Evolutionary conservation across 2,797 vertebrate genomes (phyloP).

Genomic region (Margarornis squamiger): DNA sequence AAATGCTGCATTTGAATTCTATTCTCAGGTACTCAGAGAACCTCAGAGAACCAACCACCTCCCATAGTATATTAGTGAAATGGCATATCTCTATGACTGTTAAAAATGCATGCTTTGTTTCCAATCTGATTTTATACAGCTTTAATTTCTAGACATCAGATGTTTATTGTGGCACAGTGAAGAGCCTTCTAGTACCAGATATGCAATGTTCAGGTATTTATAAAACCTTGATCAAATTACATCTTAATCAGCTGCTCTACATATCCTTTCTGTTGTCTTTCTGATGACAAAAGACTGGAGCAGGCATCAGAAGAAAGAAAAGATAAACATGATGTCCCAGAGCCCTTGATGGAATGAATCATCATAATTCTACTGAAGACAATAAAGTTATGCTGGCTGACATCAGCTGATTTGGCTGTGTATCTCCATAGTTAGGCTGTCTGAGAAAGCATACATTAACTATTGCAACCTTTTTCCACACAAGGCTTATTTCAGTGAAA

Average conservation of each 20-base stretch:
- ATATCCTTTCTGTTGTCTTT: background rate
- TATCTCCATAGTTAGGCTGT: background rate
- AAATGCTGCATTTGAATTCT: background rate
- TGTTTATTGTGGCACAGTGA: background rate
- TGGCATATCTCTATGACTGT: background rate
- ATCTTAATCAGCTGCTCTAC: background rate
- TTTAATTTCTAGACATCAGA: background rate
- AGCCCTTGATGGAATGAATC: background rate
- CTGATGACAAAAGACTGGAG: background rate
- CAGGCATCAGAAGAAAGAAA: background rate
- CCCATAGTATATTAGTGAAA: background rate
- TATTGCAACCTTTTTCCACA: background rate
- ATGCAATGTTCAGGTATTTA: background rate
- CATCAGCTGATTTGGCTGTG: background rate
- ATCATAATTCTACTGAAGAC: background rate
- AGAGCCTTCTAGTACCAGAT: background rate
- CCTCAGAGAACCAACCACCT: background rate
- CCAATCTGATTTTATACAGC: background rate
- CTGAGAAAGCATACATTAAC: background rate
- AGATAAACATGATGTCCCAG: background rate
- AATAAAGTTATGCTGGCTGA: background rate
- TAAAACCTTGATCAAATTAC: background rate
- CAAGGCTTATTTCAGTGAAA: background rate
- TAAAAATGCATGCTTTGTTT: background rate
- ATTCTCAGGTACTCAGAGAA: background rate